Evolutionary conservation across 2,797 vertebrate genomes (phyloP).

Genomic region (Apodemus agrarius): DNA sequence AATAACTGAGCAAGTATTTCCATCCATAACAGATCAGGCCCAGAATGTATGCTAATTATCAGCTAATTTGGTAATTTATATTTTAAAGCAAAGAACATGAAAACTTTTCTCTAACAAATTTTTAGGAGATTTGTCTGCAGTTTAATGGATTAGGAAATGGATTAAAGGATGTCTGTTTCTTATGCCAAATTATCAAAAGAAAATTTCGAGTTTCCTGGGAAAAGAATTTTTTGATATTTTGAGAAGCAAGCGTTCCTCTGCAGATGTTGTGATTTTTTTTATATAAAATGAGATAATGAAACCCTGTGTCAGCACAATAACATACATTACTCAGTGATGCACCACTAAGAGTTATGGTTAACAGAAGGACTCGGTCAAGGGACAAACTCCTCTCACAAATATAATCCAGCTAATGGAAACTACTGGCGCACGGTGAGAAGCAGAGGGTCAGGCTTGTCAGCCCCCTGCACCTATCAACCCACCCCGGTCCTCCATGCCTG

Average conservation of each 20-base stretch:
- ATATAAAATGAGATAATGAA: conserved; percentile 36
- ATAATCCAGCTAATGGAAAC: neutral
- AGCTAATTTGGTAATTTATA: conserved; percentile 29
- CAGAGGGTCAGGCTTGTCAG: neutral
- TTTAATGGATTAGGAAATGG: conserved; percentile 11
- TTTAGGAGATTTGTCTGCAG: conserved; percentile 50
- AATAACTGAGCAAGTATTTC: conserved; percentile 23
- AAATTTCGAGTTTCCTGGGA: conserved; percentile 24
- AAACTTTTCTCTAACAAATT: conserved; percentile 22
- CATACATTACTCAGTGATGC: conserved; percentile 1
- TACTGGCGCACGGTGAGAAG: neutral
- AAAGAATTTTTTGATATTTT: conserved; percentile 54
- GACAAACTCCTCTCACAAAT: neutral
- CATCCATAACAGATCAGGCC: neutral
- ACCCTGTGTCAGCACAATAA: neutral
- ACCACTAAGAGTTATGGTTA: conserved; percentile 17
- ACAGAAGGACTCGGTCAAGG: neutral
- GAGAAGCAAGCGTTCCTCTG: neutral
- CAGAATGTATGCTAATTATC: conserved; percentile 25
- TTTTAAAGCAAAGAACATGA: conserved; percentile 34
- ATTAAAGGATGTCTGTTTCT: conserved; percentile 16
- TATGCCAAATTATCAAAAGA: conserved; percentile 48
- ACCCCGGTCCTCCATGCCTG: neutral
- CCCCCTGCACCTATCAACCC: too few relatives aligned
- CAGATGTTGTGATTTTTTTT: neutral